Conservation (phyloP, 2,113 vertebrate genomes). For the Hippopotamus amphibius region DNA sequence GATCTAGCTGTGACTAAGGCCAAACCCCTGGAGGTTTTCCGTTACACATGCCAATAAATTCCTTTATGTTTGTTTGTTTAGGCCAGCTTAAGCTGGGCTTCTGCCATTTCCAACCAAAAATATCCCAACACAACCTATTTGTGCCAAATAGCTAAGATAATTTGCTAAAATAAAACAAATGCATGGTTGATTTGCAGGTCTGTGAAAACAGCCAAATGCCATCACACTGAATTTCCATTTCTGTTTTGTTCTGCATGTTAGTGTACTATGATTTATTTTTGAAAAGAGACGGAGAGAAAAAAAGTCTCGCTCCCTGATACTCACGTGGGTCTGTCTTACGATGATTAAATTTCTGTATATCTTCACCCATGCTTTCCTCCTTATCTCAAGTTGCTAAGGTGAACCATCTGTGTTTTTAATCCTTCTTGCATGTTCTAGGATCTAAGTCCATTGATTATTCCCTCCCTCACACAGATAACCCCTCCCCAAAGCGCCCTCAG, state of each 20-base stretch:
- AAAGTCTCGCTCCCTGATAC: background rate
- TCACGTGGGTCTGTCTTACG: background rate
- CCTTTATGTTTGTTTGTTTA: slow-evolving; percentile 69
- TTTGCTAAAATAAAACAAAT: slow-evolving; percentile 46
- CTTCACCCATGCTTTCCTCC: background rate
- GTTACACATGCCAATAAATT: slow-evolving; percentile 43
- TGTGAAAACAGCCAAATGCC: slow-evolving; percentile 24
- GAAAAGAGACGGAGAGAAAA: background rate
- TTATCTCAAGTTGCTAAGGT: background rate
- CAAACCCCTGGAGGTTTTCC: slow-evolving; percentile 45
- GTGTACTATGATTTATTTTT: background rate
- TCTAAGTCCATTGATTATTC: background rate
- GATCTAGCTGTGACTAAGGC: background rate
- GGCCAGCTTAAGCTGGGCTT: slow-evolving; percentile 49
- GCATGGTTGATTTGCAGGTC: slow-evolving; percentile 16
- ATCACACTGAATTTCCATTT: background rate
- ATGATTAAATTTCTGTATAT: background rate
- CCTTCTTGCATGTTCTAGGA: background rate
- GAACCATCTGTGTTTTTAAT: background rate
- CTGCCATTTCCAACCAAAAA: slow-evolving; percentile 66
- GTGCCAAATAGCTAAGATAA: slow-evolving; percentile 63
- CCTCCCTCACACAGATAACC: background rate
- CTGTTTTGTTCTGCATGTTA: background rate
- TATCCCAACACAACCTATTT: slow-evolving; percentile 41
- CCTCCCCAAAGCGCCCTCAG: background rate